Percentiles rank a stretch among this genome's conserved stretches.
Evolutionary conservation across 2,113 vertebrate genomes (phyloP).

Genomic region (Gambusia holbrooki): DNA sequence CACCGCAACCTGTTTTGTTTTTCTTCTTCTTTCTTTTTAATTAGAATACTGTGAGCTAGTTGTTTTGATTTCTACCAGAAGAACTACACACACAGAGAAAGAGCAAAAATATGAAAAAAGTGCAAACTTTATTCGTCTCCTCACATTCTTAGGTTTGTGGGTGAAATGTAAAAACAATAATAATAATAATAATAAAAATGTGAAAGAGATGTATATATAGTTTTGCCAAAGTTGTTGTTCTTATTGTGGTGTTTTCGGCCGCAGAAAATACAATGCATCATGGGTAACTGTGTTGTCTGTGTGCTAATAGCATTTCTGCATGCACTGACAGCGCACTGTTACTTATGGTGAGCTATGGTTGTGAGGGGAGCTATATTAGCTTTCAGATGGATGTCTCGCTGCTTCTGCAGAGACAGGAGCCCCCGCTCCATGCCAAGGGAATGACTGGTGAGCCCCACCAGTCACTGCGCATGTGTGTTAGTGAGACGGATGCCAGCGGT

Average conservation of each 20-base stretch:
- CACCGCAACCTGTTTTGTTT: neutral
- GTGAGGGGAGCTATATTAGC: constrained; percentile 53
- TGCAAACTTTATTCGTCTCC: too few relatives aligned
- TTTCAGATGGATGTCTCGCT: constrained; percentile 43
- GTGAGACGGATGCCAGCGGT: constrained; percentile 37
- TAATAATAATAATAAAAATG: too few relatives aligned
- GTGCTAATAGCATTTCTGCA: constrained; percentile 25
- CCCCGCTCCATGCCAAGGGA: constrained; percentile 47
- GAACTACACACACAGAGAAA: neutral
- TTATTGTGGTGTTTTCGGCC: neutral
- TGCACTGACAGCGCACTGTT: constrained; percentile 8
- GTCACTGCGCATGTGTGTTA: neutral
- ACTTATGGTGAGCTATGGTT: constrained; percentile 12
- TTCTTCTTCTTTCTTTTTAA: neutral
- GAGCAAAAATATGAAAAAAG: neutral
- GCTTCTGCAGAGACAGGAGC: constrained; percentile 47
- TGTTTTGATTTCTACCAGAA: neutral
- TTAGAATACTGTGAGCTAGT: neutral
- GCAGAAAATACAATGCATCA: neutral
- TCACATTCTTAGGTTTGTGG: neutral
- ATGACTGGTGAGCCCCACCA: constrained; percentile 44
- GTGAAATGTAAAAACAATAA: neutral
- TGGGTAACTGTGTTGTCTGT: neutral
- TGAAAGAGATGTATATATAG: neutral
- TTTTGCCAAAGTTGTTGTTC: neutral